Percentiles rank a stretch among this genome's conserved stretches.
phyloP scores from a whole-genome alignment of 1,140 invertebrate species.

The Sarcophaga peregrina region DNA sequence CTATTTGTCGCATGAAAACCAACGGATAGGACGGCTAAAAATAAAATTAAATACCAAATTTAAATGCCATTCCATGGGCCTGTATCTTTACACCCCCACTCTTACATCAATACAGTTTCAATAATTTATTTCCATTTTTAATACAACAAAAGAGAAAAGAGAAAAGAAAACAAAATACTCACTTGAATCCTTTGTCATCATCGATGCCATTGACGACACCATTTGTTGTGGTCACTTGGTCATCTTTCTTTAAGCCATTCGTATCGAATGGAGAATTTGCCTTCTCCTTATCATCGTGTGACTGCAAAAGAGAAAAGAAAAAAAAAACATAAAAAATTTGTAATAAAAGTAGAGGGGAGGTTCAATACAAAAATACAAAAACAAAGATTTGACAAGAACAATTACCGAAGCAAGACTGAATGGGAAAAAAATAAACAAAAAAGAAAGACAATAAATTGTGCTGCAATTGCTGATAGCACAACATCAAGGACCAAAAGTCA shows the following conservation, averaged over 20 bases:
- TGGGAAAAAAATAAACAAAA: not conserved
- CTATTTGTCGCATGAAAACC: too few relatives aligned
- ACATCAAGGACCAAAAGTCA: not conserved
- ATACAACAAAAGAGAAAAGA: too few relatives aligned
- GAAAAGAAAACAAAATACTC: conserved; percentile 67
- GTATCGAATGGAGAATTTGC: conserved; percentile 76
- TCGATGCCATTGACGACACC: conserved; percentile 80
- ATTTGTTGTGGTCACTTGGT: conserved; percentile 81
- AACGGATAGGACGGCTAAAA: too few relatives aligned
- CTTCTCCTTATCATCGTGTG: conserved; percentile 75
- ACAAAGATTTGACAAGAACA: too few relatives aligned
- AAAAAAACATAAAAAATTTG: not conserved
- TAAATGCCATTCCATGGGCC: too few relatives aligned
- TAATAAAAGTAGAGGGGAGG: too few relatives aligned
- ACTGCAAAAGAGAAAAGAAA: conserved; percentile 50
- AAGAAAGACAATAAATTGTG: not conserved
- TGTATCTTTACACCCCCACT: too few relatives aligned
- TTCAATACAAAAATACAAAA: not conserved
- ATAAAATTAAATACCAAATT: too few relatives aligned
- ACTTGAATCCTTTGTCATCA: conserved; percentile 93
- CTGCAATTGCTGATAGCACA: not conserved
- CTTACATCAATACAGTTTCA: too few relatives aligned
- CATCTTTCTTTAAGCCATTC: conserved; percentile 70
- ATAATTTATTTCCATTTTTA: too few relatives aligned
- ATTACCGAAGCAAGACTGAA: not conserved